Evolutionary conservation across 2,113 vertebrate genomes (phyloP).

Genomic region (Alosa alosa): DNA sequence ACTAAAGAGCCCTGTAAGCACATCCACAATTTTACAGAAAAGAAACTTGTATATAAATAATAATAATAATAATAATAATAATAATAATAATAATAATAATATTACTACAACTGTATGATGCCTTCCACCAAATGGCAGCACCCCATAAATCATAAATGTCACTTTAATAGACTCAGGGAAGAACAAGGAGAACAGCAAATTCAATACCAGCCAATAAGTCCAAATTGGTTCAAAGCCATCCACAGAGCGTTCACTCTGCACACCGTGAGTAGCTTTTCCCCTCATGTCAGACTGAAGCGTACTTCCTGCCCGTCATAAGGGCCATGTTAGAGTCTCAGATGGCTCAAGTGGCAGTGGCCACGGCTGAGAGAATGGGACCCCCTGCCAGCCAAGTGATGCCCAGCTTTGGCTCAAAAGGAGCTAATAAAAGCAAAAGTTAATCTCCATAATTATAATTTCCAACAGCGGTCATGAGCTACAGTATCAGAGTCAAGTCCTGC

Average conservation of each 20-base stretch:
- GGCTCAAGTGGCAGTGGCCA: not conserved
- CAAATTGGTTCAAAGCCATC: slow-evolving; percentile 20
- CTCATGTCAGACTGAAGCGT: not conserved
- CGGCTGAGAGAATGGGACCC: not conserved
- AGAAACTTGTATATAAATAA: no score
- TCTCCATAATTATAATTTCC: slow-evolving; percentile 24
- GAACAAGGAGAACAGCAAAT: slow-evolving; percentile 23
- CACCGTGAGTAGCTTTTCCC: not conserved
- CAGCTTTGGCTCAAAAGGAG: slow-evolving; percentile 20
- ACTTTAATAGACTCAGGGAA: slow-evolving; percentile 49
- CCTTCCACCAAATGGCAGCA: slow-evolving; percentile 25
- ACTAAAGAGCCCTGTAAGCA: no score
- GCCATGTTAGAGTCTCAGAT: not conserved
- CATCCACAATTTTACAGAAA: no score
- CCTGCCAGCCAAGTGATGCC: slow-evolving; percentile 16
- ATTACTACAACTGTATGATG: not conserved
- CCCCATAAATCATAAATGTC: slow-evolving; percentile 48
- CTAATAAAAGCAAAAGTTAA: slow-evolving; percentile 29
- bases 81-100: no score
- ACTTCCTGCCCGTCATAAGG: not conserved
- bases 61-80: no score
- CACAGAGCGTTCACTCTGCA: slow-evolving; percentile 21
- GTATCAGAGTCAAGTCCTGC: slow-evolving; percentile 9
- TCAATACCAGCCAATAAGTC: not conserved
- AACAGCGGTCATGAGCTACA: not conserved